phyloP scores from a whole-genome alignment of 1,140 invertebrate genomes.

The Cherax destructor region DNA sequence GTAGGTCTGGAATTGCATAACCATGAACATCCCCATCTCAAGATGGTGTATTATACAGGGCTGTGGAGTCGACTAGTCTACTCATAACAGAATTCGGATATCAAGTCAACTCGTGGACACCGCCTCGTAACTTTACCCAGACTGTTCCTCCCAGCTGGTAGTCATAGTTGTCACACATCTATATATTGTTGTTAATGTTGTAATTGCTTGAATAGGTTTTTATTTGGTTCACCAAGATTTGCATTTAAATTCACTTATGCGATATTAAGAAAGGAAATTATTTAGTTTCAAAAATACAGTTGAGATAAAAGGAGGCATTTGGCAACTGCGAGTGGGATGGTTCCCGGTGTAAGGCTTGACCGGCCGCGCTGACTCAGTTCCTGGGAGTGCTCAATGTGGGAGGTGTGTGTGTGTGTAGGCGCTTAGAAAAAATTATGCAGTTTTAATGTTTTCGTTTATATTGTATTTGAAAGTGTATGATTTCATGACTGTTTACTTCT shows the following conservation, averaged over 20 bases:
- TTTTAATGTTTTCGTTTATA: neutral
- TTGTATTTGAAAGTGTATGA: neutral
- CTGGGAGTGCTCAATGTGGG: conserved; percentile 44
- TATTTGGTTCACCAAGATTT: too few relatives aligned
- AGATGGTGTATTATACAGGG: too few relatives aligned
- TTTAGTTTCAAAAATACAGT: neutral
- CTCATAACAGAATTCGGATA: too few relatives aligned
- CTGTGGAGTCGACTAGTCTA: too few relatives aligned
- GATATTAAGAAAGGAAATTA: neutral
- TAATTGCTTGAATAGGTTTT: too few relatives aligned
- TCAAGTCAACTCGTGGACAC: neutral
- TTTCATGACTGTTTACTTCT: neutral
- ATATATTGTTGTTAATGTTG: too few relatives aligned
- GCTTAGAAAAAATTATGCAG: neutral
- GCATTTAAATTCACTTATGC: too few relatives aligned
- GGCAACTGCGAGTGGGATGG: conserved; percentile 16
- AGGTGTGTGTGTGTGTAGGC: conserved; percentile 8
- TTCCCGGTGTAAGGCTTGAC: conserved; percentile 49
- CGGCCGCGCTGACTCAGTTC: conserved; percentile 48
- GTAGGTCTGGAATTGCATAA: too few relatives aligned
- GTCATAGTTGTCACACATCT: neutral
- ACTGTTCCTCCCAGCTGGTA: conserved; percentile 59
- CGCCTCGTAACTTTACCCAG: conserved; percentile 54
- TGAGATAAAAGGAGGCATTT: neutral
- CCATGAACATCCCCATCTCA: too few relatives aligned